Conservation (phyloP, 2,888 invertebrate species). For the Chalcosyrphus nemorum region DNA sequence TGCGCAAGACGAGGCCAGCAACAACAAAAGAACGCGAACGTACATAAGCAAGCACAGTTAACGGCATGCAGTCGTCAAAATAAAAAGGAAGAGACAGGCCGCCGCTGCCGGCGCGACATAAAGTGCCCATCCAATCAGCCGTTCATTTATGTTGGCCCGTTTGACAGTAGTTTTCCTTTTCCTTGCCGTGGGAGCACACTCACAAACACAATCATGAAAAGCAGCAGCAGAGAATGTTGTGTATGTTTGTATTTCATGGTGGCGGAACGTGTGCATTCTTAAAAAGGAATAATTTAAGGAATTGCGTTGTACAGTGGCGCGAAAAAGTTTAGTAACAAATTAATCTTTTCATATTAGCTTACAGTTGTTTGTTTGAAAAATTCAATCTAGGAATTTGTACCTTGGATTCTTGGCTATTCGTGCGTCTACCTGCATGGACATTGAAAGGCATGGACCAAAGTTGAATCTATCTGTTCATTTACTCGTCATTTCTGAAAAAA, state of each 20-base stretch:
- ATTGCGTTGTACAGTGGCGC: conserved; percentile 18
- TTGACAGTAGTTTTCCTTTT: conserved; percentile 69
- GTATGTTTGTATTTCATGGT: neutral
- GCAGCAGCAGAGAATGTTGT: neutral
- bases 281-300: conserved; percentile 23
- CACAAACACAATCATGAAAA: neutral
- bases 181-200: conserved; percentile 32
- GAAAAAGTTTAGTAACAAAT: too few relatives aligned
- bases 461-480: too few relatives aligned
- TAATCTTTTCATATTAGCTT: too few relatives aligned
- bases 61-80: conserved; percentile 41
- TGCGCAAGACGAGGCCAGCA: neutral
- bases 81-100: conserved; percentile 44
- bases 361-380: too few relatives aligned
- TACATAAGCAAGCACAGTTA: conserved; percentile 45
- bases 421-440: too few relatives aligned
- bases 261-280: conserved; percentile 31
- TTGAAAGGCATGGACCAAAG: too few relatives aligned
- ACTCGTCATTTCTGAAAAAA: too few relatives aligned
- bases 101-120: conserved; percentile 32
- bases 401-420: too few relatives aligned
- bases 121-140: conserved; percentile 61
- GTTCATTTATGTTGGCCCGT: conserved; percentile 56
- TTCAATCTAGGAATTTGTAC: too few relatives aligned
- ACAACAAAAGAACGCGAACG: conserved; percentile 48